A percentile compares a stretch with the other conserved stretches of the same genome.
These are phyloP conservation scores for Aratinga solstitialis DNA, from an alignment of 2,797 vertebrate genomes.

Conservation along the genomic window DNA sequence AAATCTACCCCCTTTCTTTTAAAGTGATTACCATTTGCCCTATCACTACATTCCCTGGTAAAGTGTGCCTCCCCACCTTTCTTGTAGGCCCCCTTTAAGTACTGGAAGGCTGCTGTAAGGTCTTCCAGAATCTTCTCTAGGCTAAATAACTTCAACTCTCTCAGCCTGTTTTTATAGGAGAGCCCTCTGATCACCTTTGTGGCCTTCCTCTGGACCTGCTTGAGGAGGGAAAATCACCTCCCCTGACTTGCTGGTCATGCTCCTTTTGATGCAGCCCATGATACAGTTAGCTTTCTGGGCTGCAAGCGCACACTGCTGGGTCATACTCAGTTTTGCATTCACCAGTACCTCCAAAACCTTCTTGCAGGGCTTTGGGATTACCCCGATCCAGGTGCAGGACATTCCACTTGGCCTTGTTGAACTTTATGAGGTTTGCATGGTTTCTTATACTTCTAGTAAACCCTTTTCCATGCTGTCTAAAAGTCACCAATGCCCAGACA, in stretches of 20 bases:
- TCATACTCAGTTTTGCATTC: background rate
- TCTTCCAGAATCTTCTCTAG: background rate
- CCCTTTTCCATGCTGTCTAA: background rate
- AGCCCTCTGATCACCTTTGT: background rate
- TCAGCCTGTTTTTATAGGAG: background rate
- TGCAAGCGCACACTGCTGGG: rapidly evolving
- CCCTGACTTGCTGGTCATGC: rapidly evolving
- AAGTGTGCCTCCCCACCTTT: background rate
- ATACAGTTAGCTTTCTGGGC: background rate
- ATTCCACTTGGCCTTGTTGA: background rate
- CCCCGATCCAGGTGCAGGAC: background rate
- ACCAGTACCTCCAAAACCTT: background rate
- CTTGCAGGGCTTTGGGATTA: background rate
- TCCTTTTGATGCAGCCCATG: background rate
- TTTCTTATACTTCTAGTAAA: background rate
- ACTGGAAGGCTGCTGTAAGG: background rate
- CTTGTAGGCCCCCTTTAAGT: background rate
- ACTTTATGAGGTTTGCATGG: background rate
- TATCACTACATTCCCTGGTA: background rate
- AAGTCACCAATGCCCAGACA: background rate
- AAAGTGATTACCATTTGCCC: background rate
- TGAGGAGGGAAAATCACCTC: background rate
- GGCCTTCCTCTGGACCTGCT: background rate
- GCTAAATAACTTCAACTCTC: background rate
- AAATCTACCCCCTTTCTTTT: background rate